A percentile compares a stretch with the other conserved stretches of the same genome.
Evolutionary conservation across 2,113 vertebrate species (phyloP).

Genomic region (Sceloporus undulatus): DNA sequence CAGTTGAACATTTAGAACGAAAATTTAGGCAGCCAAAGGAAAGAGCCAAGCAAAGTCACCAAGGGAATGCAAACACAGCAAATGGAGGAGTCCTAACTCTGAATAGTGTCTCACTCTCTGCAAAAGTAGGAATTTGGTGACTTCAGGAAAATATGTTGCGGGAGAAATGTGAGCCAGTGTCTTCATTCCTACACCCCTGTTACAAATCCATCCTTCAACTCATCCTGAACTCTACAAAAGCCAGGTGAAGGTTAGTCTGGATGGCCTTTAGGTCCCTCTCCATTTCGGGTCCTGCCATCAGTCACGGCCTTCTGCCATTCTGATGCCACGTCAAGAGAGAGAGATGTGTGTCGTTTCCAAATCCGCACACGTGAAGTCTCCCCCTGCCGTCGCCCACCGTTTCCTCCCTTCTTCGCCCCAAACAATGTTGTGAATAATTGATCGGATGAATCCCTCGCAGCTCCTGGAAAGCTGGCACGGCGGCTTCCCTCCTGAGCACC

Average conservation of each 20-base stretch:
- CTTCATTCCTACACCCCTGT: background rate
- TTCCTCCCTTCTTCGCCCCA: conserved; percentile 55
- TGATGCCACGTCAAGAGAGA: background rate
- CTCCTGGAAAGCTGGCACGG: conserved; percentile 76
- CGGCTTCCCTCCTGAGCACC: conserved; percentile 73
- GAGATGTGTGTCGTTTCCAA: background rate
- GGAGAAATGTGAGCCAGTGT: no score
- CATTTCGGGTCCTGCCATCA: background rate
- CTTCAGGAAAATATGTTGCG: no score
- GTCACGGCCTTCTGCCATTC: background rate
- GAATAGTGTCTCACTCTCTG: no score
- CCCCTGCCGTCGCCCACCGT: conserved; percentile 39
- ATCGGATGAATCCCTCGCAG: conserved; percentile 73
- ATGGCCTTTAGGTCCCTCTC: background rate
- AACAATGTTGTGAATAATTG: conserved; percentile 76
- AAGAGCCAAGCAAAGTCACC: no score
- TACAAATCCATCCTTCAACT: background rate
- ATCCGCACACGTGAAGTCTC: conserved; percentile 47
- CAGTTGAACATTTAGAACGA: no score
- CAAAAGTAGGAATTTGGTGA: no score
- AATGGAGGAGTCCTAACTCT: no score
- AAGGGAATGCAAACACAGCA: no score
- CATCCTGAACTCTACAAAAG: background rate
- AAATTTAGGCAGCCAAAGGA: no score
- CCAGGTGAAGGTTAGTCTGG: background rate